phyloP scores from a whole-genome alignment of 1,140 invertebrate genomes.

The Musca vetustissima region DNA sequence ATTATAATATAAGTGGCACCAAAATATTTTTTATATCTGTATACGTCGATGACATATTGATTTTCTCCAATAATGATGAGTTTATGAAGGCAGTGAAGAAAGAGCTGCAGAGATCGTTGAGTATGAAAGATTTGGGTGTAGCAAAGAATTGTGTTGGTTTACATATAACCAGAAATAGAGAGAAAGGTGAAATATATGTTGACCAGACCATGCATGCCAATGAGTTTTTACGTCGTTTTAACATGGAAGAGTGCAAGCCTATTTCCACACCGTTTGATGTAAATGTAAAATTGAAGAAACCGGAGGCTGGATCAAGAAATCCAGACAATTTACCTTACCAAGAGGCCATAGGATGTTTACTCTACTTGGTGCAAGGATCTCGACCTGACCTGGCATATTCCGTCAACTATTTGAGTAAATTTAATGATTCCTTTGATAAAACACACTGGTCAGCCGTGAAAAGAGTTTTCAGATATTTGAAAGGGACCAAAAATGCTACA shows the following conservation, averaged over 20 bases:
- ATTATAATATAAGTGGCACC: constrained; percentile 33
- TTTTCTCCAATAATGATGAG: constrained; percentile 39
- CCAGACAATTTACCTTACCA: constrained; percentile 35
- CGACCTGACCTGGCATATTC: constrained; percentile 31
- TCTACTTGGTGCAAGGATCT: constrained; percentile 37
- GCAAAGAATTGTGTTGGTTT: constrained; percentile 19
- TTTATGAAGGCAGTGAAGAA: neutral
- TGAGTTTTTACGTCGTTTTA: constrained; percentile 30
- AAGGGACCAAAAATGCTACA: constrained; percentile 24
- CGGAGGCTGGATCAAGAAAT: neutral
- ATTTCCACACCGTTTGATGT: constrained; percentile 29
- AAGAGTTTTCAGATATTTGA: constrained; percentile 17
- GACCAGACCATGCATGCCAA: constrained; percentile 15
- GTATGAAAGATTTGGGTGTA: constrained; percentile 26
- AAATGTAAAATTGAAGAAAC: constrained; percentile 25
- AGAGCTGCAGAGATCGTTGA: neutral
- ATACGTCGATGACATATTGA: constrained; percentile 53
- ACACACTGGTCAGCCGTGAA: constrained; percentile 21
- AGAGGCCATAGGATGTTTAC: constrained; percentile 34
- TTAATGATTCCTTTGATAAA: constrained; percentile 9
- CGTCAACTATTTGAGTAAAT: constrained; percentile 3
- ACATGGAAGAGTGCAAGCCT: constrained; percentile 34
- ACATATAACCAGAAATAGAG: constrained; percentile 10
- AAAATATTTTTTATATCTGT: constrained; percentile 38
- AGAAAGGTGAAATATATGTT: neutral